Conservation (phyloP, 2,888 invertebrate species). For the Subacronicta megacephala region DNA sequence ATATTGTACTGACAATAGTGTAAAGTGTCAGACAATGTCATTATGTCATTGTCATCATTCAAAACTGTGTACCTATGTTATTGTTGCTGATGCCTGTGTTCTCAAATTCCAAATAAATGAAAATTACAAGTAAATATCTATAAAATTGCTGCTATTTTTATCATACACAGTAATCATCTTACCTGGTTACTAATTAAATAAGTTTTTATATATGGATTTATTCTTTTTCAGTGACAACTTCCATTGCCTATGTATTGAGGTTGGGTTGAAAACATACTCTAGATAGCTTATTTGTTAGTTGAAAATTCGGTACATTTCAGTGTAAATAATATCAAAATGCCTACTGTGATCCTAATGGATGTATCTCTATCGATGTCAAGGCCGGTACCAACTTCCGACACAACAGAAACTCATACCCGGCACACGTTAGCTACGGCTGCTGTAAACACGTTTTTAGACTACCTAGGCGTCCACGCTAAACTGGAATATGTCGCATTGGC, state of each 20-base stretch:
- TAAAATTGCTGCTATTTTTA: neutral
- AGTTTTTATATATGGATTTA: neutral
- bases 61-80: too few relatives aligned
- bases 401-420: constrained; percentile 79
- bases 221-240: neutral
- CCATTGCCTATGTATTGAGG: too few relatives aligned
- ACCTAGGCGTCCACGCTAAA: constrained; percentile 79
- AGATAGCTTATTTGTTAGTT: too few relatives aligned
- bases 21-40: too few relatives aligned
- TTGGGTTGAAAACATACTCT: too few relatives aligned
- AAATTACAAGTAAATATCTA: constrained; percentile 1
- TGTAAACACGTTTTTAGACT: constrained; percentile 83
- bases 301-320: too few relatives aligned
- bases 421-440: constrained; percentile 77
- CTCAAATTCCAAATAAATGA: neutral
- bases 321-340: constrained; percentile 68
- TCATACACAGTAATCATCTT: neutral
- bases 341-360: constrained; percentile 81
- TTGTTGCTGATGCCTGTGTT: too few relatives aligned
- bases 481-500: constrained; percentile 83
- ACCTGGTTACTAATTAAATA: too few relatives aligned
- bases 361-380: constrained; percentile 85
- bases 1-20: too few relatives aligned
- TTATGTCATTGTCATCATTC: too few relatives aligned
- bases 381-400: constrained; percentile 77